Conservation (phyloP, 2,888 invertebrate genomes). For the Panzeria rudis region DNA sequence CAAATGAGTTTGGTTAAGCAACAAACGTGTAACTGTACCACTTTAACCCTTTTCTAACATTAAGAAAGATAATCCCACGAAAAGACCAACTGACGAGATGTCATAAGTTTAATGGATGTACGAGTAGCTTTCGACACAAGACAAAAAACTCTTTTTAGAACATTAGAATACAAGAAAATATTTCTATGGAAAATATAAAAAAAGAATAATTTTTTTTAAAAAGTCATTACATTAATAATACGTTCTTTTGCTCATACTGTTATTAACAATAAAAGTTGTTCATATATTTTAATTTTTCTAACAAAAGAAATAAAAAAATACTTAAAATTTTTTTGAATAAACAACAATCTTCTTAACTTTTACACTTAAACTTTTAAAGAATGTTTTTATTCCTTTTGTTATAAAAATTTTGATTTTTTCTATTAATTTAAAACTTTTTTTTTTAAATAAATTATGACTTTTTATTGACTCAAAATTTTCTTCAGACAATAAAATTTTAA, state of each 20-base stretch:
- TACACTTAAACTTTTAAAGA: not conserved
- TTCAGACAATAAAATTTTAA: constrained; percentile 6
- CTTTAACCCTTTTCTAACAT: constrained; percentile 25
- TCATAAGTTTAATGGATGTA: constrained; percentile 47
- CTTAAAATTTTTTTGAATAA: not conserved
- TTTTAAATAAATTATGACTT: constrained; percentile 6
- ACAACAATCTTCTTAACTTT: not conserved
- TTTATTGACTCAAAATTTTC: not conserved
- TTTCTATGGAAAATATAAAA: not conserved
- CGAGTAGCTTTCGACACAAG: not conserved
- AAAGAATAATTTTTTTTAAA: not conserved
- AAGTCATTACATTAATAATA: constrained; percentile 32
- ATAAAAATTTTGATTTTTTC: not conserved
- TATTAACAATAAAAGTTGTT: constrained; percentile 16
- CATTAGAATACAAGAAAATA: not conserved
- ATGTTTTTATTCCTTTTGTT: constrained; percentile 13
- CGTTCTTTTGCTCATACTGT: constrained; percentile 9
- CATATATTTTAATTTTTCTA: not conserved
- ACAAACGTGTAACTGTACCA: constrained; percentile 14
- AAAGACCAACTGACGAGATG: constrained; percentile 43
- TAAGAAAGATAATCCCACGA: not conserved
- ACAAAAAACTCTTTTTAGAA: constrained; percentile 8
- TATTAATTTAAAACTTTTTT: not conserved
- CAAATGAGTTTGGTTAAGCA: not conserved
- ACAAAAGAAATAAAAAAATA: not conserved